Evolutionary conservation across 2,113 vertebrate species (phyloP).

Genomic region (Paramisgurnus dabryanus): DNA sequence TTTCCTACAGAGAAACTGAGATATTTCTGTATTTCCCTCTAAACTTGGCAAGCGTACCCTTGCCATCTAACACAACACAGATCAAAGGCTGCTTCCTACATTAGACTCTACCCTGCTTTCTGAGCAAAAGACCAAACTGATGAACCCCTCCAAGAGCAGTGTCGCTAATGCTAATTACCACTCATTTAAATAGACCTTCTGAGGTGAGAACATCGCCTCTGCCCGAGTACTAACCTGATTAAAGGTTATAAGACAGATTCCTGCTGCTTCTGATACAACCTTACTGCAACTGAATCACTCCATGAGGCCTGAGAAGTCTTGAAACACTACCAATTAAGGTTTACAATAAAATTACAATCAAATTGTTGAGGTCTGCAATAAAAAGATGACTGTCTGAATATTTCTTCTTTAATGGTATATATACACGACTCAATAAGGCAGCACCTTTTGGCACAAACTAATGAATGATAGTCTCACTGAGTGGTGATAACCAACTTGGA

Average conservation of each 20-base stretch:
- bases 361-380: no score
- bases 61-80: conserved; percentile 26
- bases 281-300: neutral
- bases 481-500: conserved; percentile 30
- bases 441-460: conserved; percentile 31
- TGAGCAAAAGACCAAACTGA: conserved; percentile 8
- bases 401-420: neutral
- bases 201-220: conserved; percentile 26
- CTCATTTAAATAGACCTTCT: conserved; percentile 38
- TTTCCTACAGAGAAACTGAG: no score
- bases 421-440: conserved; percentile 36
- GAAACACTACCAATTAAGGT: conserved; percentile 3
- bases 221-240: conserved; percentile 32
- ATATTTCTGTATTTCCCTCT: no score
- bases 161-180: conserved; percentile 45
- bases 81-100: conserved; percentile 24
- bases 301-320: neutral
- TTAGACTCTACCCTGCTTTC: neutral
- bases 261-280: conserved; percentile 23
- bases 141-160: neutral
- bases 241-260: conserved; percentile 30
- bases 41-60: no score
- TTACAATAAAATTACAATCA: neutral
- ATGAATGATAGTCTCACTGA: conserved; percentile 19
- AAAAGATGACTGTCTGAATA: no score